A percentile compares a stretch with the other conserved stretches of the same genome.
phyloP scores from a whole-genome alignment of 2,888 invertebrate species.

The Meteorus cinctellus region DNA sequence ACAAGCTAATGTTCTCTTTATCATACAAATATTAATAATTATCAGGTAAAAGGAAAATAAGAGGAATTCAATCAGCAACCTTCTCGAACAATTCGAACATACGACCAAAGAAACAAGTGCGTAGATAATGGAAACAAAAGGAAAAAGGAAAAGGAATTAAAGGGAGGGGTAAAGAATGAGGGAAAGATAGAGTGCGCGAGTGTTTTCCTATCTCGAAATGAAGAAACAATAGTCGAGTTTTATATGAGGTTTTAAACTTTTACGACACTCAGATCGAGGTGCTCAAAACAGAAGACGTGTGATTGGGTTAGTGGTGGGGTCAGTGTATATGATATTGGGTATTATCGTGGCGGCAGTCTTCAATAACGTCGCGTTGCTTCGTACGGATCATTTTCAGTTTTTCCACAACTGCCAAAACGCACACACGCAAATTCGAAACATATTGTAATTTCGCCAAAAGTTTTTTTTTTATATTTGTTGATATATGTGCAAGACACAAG shows the following conservation, averaged over 20 bases:
- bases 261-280: constrained; percentile 16
- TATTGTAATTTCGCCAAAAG: constrained; percentile 6
- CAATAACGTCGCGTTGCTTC: constrained; percentile 51
- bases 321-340: constrained; percentile 44
- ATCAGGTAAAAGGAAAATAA: background rate
- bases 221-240: constrained; percentile 10
- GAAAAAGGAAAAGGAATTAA: background rate
- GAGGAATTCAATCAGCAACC: background rate
- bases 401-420: constrained; percentile 49
- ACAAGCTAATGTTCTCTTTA: no score
- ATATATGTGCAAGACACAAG: background rate
- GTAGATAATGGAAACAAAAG: background rate
- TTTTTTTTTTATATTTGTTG: constrained; percentile 23
- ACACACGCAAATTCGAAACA: constrained; percentile 25
- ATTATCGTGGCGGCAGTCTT: constrained; percentile 48
- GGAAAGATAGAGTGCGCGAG: background rate
- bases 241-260: constrained; percentile 23
- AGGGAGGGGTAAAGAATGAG: background rate
- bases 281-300: constrained; percentile 11
- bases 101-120: no score
- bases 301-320: constrained; percentile 39
- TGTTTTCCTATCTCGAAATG: background rate
- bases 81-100: no score
- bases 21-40: background rate
- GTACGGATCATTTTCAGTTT: constrained; percentile 48